Conservation (phyloP, 2,113 vertebrate species). For the Sporophila hypoxantha region DNA sequence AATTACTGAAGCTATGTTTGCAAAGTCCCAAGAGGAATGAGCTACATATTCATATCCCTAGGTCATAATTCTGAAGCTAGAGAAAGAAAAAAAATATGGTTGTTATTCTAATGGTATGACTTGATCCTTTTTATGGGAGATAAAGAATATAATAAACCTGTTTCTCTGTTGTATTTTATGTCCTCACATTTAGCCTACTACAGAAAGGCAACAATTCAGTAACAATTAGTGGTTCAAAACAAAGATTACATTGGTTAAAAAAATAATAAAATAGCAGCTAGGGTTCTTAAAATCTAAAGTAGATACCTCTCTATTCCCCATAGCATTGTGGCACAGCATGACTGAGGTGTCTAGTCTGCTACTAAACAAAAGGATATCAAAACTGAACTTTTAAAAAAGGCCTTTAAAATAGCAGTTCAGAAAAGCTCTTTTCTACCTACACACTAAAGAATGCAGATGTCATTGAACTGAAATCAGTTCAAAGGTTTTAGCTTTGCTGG, state of each 20-base stretch:
- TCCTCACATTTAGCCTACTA: not conserved
- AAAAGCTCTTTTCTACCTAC: not conserved
- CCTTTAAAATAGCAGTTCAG: not conserved
- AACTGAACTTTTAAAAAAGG: not conserved
- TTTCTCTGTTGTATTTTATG: not conserved
- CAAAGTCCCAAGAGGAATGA: not conserved
- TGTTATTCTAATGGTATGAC: not conserved
- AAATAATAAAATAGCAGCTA: not conserved
- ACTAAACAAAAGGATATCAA: not conserved
- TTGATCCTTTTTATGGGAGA: not conserved
- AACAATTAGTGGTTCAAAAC: not conserved
- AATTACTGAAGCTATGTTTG: not conserved
- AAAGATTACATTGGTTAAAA: not conserved
- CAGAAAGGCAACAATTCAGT: not conserved
- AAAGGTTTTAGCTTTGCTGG: conserved; percentile 7
- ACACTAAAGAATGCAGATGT: not conserved
- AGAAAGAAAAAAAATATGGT: not conserved
- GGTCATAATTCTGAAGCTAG: not conserved
- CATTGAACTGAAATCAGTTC: not conserved
- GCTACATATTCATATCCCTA: not conserved
- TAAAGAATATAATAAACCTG: not conserved
- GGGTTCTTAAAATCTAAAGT: not conserved
- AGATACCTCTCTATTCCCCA: not conserved
- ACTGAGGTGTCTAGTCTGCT: not conserved
- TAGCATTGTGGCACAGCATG: not conserved